Base-by-base conservation (phyloP, 2,888 invertebrate species). In the Agrenia bidenticulata region DNA sequence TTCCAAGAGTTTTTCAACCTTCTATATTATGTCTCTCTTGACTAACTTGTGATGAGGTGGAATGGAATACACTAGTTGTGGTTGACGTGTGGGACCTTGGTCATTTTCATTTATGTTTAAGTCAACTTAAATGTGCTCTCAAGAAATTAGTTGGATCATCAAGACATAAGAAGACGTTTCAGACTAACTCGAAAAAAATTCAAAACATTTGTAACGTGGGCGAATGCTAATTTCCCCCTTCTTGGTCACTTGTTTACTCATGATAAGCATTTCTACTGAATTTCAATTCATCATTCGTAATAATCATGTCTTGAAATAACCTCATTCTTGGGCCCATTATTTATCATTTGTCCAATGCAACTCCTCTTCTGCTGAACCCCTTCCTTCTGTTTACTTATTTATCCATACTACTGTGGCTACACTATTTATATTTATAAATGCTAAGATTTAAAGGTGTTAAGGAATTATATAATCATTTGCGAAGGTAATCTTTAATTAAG, bases 191-290 rank as follows among this genome's bases (percentile, higher is more conserved):
- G 15, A 45, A 5, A 5, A n/a, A 45, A n/a, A 17, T 45, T 45
- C 9, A 17, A 45, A 45, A 15, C n/a, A 45, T 5, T 5, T 5
- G 2, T 23, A 15, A 51, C 51, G 51, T 51, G 24, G 51, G 51
- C 51, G 51, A 21, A 51, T 24, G 51, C 2, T 51, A 51, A 51
- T 51, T 51, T 51, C 13, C 51, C 24, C 23, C 23, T 24, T 23
- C 51, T 51, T 51, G 51, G 51, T 23, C 51, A 49, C 23, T 24
- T 56, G 39, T 56, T 56, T 56, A 37, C 56, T 56, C 17, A 9
- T 13, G 26, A 54, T 54, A 26, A 37, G 56, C 56, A 58, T 58
- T 58, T 56, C 19, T 32, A 5, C 37, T 11, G 27, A 24, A 37
- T 45, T 45, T 5, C n/a, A 15, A 45, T 15, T 45, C 15, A 45